phyloP scores from a whole-genome alignment of 2,113 vertebrate genomes.

The Phycodurus eques region DNA sequence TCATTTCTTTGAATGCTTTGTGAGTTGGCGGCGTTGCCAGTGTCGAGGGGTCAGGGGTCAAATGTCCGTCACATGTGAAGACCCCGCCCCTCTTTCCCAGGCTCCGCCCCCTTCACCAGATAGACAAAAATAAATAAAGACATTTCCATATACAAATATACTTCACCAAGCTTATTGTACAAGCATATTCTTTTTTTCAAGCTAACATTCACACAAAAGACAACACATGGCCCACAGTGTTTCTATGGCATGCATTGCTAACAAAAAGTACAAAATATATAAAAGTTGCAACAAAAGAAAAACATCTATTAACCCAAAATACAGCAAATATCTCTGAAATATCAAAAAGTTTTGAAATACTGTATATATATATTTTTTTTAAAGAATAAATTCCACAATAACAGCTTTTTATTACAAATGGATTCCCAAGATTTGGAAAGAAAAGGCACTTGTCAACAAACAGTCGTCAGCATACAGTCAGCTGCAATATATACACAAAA shows the following conservation, averaged over 20 bases:
- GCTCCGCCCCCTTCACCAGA: slow-evolving; percentile 46
- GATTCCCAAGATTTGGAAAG: slow-evolving; percentile 1
- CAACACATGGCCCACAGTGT: not conserved
- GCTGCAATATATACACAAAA: slow-evolving; percentile 55
- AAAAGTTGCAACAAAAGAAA: slow-evolving; percentile 23
- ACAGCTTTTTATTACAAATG: slow-evolving; percentile 20
- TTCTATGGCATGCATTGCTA: slow-evolving; percentile 29
- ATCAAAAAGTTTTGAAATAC: slow-evolving; percentile 51
- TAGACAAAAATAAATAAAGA: slow-evolving; percentile 86
- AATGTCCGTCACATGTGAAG: slow-evolving; percentile 42
- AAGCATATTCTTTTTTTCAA: slow-evolving; percentile 72
- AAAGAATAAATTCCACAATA: slow-evolving; percentile 27
- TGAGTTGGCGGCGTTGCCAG: slow-evolving; percentile 42
- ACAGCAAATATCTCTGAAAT: slow-evolving; percentile 42
- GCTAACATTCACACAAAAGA: slow-evolving; percentile 67
- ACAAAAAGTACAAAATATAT: slow-evolving; percentile 53
- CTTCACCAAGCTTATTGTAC: slow-evolving; percentile 79
- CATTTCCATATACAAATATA: slow-evolving; percentile 88
- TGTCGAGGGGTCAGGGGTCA: slow-evolving; percentile 45
- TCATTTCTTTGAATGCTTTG: slow-evolving; percentile 72
- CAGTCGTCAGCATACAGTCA: slow-evolving; percentile 25
- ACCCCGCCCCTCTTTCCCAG: slow-evolving; percentile 19
- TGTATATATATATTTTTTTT: slow-evolving; percentile 5
- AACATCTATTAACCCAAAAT: slow-evolving; percentile 41
- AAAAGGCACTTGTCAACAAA: slow-evolving; percentile 41